A percentile compares a stretch with the other conserved stretches of the same genome.
Conservation (phyloP, 2,888 invertebrate genomes). For the Geotrupes spiniger region DNA sequence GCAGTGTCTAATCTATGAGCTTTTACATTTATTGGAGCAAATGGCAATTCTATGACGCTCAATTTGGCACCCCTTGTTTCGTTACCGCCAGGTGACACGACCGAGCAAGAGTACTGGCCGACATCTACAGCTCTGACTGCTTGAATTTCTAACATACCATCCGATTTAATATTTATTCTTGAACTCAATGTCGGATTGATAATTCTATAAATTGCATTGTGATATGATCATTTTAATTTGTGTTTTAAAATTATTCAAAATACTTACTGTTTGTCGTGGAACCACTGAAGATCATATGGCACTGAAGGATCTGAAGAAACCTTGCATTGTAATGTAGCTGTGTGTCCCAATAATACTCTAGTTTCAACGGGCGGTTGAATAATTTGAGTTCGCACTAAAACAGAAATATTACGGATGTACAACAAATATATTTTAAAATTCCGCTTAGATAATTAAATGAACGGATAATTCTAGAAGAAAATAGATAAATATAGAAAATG, state of each 20-base stretch:
- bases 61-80: conserved; percentile 83
- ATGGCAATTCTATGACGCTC: conserved; percentile 92
- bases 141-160: conserved; percentile 84
- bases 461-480: conserved; percentile 4
- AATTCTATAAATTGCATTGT: conserved; percentile 44
- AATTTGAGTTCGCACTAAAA: conserved; percentile 85
- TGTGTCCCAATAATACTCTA: conserved; percentile 86
- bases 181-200: conserved; percentile 64
- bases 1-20: conserved; percentile 67
- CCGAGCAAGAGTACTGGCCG: conserved; percentile 88
- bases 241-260: conserved; percentile 9
- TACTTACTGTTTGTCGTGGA: conserved; percentile 78
- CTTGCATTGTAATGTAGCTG: conserved; percentile 91
- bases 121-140: conserved; percentile 91
- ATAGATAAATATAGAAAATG: conserved; percentile 4
- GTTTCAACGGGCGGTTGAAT: conserved; percentile 91
- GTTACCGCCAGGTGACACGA: conserved; percentile 88
- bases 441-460: background rate
- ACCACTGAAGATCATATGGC: conserved; percentile 84
- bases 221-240: conserved; percentile 14
- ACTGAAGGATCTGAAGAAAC: conserved; percentile 89
- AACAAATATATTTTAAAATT: too few relatives aligned
- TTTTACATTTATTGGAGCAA: conserved; percentile 84
- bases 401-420: too few relatives aligned
- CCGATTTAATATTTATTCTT: conserved; percentile 65